These are phyloP conservation scores for Periophthalmus magnuspinnatus DNA, from an alignment of 2,797 vertebrate genomes.

Conservation along the genomic window DNA sequence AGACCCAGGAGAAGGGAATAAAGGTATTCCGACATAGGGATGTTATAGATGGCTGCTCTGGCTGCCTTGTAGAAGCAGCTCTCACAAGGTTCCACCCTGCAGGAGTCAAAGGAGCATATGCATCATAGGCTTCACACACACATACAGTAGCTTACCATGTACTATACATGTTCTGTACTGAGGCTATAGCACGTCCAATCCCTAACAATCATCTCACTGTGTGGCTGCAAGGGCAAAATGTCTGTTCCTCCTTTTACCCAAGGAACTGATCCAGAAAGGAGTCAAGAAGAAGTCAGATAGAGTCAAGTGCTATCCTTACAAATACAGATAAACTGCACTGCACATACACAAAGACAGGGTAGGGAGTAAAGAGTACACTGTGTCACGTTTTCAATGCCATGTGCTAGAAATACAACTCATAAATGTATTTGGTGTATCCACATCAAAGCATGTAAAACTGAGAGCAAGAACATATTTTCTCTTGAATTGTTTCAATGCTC, in stretches of 20 bases:
- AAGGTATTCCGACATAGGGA: conserved; percentile 27
- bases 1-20: background rate
- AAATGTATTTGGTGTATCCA: too few relatives aligned
- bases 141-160: conserved; percentile 17
- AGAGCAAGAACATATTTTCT: too few relatives aligned
- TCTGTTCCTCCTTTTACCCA: conserved; percentile 42
- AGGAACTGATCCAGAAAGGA: conserved; percentile 43
- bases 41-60: conserved; percentile 60
- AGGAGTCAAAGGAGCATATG: conserved; percentile 55
- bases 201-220: conserved; percentile 58
- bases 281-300: conserved; percentile 41
- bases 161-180: background rate
- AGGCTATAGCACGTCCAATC: conserved; percentile 16
- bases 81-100: conserved; percentile 54
- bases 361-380: too few relatives aligned
- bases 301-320: conserved; percentile 43
- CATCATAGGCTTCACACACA: conserved; percentile 32
- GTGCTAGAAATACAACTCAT: too few relatives aligned
- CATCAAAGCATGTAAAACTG: too few relatives aligned
- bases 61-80: conserved; percentile 34
- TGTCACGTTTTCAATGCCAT: too few relatives aligned
- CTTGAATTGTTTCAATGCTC: too few relatives aligned
- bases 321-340: conserved; percentile 3
- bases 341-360: too few relatives aligned
- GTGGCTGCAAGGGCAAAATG: conserved; percentile 54